These are phyloP conservation scores for Conopomorpha cramerella DNA, from an alignment of 1,140 invertebrate genomes.

Conservation along the genomic window DNA sequence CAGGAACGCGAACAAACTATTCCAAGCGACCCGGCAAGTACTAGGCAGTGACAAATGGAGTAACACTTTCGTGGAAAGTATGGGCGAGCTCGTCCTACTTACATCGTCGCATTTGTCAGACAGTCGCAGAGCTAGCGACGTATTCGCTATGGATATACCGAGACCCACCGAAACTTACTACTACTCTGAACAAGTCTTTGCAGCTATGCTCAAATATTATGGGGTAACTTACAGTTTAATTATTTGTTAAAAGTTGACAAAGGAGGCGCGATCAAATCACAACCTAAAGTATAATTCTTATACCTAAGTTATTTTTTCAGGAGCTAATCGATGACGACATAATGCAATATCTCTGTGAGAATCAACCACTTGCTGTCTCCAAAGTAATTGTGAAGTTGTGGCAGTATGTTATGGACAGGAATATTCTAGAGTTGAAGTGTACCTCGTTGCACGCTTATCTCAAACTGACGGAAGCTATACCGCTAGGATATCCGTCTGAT, in stretches of 20 bases:
- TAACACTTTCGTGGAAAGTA: conserved; percentile 31
- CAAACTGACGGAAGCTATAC: conserved; percentile 28
- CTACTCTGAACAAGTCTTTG: conserved; percentile 29
- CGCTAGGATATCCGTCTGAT: conserved; percentile 23
- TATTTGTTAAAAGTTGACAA: too few relatives aligned
- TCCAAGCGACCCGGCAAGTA: conserved; percentile 21
- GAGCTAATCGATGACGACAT: conserved; percentile 30
- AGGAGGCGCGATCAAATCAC: too few relatives aligned
- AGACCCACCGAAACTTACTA: conserved; percentile 12
- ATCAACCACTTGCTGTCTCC: conserved; percentile 35
- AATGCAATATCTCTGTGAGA: conserved; percentile 34
- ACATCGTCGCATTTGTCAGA: conserved; percentile 23
- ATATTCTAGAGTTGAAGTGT: conserved; percentile 25
- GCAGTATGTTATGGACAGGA: conserved; percentile 25
- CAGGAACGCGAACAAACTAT: conserved; percentile 21
- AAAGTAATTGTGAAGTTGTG: conserved; percentile 38
- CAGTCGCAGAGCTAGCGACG: conserved; percentile 10
- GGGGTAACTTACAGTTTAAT: conserved; percentile 26
- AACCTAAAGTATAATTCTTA: too few relatives aligned
- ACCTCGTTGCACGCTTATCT: conserved; percentile 29
- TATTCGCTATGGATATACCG: conserved; percentile 18
- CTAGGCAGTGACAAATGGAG: conserved; percentile 32
- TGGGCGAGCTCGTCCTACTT: conserved; percentile 28
- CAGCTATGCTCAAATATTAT: conserved; percentile 32
- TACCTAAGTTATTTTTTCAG: conserved; percentile 14